A percentile compares a stretch with the other conserved stretches of the same genome.
phyloP scores from a whole-genome alignment of 37 sponge, comb jelly and placozoan genomes.

The Dysidea cf. avara region DNA sequence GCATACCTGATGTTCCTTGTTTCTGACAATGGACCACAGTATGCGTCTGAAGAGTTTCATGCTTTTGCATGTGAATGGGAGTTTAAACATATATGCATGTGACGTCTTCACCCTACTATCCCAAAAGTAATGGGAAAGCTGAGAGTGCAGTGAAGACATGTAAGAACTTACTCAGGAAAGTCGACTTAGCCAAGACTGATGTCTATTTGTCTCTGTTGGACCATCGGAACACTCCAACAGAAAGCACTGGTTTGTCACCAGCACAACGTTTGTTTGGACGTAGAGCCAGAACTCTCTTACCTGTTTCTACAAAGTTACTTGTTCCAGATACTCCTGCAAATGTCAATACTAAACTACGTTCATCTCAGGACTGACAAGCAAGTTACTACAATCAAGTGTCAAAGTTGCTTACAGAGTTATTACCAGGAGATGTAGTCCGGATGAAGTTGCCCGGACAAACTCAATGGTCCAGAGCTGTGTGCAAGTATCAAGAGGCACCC shows the following conservation, averaged over 20 bases:
- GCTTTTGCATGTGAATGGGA: slow-evolving; percentile 35
- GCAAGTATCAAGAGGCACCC: no score
- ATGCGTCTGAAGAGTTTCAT: slow-evolving; percentile 24
- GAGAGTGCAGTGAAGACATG: slow-evolving; percentile 52
- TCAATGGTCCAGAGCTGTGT: no score
- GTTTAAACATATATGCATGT: slow-evolving; percentile 22
- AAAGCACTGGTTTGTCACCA: slow-evolving; percentile 38
- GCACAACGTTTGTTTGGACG: slow-evolving; percentile 52
- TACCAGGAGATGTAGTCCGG: no score
- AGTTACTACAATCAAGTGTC: no score
- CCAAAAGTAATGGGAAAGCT: slow-evolving; percentile 53
- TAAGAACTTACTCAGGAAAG: slow-evolving; percentile 36
- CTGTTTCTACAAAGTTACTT: no score
- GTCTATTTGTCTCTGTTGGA: slow-evolving; percentile 48
- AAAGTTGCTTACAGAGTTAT: no score
- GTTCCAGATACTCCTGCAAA: no score
- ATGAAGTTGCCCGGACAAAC: no score
- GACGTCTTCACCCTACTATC: slow-evolving; percentile 27
- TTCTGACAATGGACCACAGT: slow-evolving; percentile 49
- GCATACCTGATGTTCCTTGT: slow-evolving; percentile 11
- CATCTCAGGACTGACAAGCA: no score
- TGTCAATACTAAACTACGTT: no score
- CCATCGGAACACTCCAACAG: slow-evolving; percentile 56
- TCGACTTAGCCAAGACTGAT: slow-evolving; percentile 4
- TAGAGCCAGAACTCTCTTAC: slow-evolving; percentile 27